Base-by-base conservation (phyloP, 2,113 vertebrate genomes). In the Narcine bancroftii region DNA sequence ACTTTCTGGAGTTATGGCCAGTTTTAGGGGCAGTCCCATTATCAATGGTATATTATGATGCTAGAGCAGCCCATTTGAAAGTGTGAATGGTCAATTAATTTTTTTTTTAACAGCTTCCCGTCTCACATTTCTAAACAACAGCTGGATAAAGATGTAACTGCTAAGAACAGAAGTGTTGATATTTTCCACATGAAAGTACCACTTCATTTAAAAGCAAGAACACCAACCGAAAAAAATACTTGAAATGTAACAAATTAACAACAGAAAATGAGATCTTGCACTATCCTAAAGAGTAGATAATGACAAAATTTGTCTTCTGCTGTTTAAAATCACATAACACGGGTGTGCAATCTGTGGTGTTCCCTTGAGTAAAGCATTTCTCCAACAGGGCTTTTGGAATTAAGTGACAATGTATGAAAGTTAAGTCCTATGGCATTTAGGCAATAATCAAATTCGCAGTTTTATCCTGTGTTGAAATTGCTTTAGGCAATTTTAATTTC, bases 231-330 rank as follows among this genome's bases (percentile, higher is more conserved):
- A 36, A 83, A n/a, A 87, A 60, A 87, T 21, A 85, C 53, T 85
- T 17, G 53, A 63, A 13, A 13, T 85, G 50, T 85, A 60, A 60
- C 81, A 85, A 87, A 87, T 87, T 87, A 87, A 60, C 79, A 83
- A 33, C 81, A 87, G 81, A 87, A 87, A 60, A 87, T 60, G 53
- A 87, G 53, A 87, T 60, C 53, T 19, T 33, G n/a, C 53, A 60
- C 81, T 36, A 53, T 87, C 36, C 6, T 60, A 87, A 87, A 87
- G 53, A 60, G 53, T 17, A 60, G 53, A 42, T 87, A 87, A 87
- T 87, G 81, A 87, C 53, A 60, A 87, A 87, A 60, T 87, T n/a
- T 87, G n/a, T 87, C 81, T 87, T 87, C n/a, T 60, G 56, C 81
- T 87, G 50, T 60, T 87, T 87, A 60, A 60, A 87, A 87, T 87